phyloP scores from a whole-genome alignment of 2,888 invertebrate genomes.

The Notocelia uddmanniana region DNA sequence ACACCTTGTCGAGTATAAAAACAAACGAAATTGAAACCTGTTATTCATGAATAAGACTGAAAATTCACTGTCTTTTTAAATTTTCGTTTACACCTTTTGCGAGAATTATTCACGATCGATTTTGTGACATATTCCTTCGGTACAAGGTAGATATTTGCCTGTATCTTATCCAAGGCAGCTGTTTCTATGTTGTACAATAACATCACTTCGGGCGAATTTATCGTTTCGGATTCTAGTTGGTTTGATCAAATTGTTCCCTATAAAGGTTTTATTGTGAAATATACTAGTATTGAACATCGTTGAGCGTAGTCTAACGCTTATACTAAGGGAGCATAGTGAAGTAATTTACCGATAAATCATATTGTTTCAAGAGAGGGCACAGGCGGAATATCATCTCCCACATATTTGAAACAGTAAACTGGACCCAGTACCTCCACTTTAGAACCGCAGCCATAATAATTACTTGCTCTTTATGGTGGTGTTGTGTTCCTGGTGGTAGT shows the following conservation, averaged over 20 bases:
- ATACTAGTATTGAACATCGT: slow-evolving; percentile 1
- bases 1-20: slow-evolving; percentile 27
- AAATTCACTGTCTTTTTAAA: not conserved
- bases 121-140: slow-evolving; percentile 1
- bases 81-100: slow-evolving; percentile 32
- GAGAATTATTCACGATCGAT: not conserved
- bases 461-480: not conserved
- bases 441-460: too few relatives aligned
- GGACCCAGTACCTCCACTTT: too few relatives aligned
- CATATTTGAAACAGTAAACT: too few relatives aligned
- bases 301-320: too few relatives aligned
- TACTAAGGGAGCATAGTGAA: not conserved
- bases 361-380: too few relatives aligned
- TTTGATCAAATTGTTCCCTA: slow-evolving; percentile 12
- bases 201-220: slow-evolving; percentile 26
- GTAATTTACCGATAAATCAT: not conserved
- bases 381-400: too few relatives aligned
- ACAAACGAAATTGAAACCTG: slow-evolving; percentile 31
- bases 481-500: not conserved
- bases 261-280: slow-evolving; percentile 30
- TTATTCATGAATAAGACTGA: slow-evolving; percentile 16
- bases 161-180: slow-evolving; percentile 17
- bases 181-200: slow-evolving; percentile 29
- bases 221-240: slow-evolving; percentile 29
- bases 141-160: not conserved